Percentiles rank a stretch among this genome's conserved stretches.
phyloP scores from a whole-genome alignment of 2,113 vertebrate species.

The Pluvialis apricaria region DNA sequence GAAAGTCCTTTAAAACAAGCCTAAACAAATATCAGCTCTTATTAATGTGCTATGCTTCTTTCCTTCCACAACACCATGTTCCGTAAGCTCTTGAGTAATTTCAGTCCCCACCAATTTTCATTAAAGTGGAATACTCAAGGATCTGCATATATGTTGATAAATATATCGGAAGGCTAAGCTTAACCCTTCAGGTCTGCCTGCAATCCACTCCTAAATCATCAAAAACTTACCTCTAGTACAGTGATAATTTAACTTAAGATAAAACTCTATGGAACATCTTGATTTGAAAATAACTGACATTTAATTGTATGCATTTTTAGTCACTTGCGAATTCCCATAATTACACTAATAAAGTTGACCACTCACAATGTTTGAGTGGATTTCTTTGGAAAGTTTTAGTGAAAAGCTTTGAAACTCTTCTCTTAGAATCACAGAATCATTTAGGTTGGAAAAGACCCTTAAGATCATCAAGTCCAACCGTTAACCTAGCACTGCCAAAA shows the following conservation, averaged over 20 bases:
- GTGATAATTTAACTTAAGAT: not conserved
- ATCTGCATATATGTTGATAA: not conserved
- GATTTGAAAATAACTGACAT: not conserved
- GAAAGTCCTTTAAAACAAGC: not conserved
- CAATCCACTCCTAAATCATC: not conserved
- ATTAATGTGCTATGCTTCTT: not conserved
- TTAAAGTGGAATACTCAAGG: not conserved
- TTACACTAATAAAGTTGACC: not conserved
- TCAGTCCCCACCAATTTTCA: not conserved
- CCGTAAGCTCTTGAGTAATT: not conserved
- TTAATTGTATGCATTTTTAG: not conserved
- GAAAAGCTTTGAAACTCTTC: not conserved
- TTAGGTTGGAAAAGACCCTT: not conserved
- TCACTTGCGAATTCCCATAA: not conserved
- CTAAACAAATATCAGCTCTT: not conserved
- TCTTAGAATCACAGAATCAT: not conserved
- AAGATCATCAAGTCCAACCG: not conserved
- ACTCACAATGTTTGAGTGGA: not conserved
- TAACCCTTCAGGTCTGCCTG: not conserved
- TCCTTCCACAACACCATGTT: not conserved
- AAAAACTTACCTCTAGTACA: not conserved
- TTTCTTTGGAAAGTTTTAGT: not conserved
- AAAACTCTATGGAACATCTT: not conserved
- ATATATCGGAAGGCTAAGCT: not conserved
- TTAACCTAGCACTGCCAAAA: not conserved